These are phyloP conservation scores for Physocephala rufipes DNA, from an alignment of 2,888 invertebrate species.

Conservation along the genomic window DNA sequence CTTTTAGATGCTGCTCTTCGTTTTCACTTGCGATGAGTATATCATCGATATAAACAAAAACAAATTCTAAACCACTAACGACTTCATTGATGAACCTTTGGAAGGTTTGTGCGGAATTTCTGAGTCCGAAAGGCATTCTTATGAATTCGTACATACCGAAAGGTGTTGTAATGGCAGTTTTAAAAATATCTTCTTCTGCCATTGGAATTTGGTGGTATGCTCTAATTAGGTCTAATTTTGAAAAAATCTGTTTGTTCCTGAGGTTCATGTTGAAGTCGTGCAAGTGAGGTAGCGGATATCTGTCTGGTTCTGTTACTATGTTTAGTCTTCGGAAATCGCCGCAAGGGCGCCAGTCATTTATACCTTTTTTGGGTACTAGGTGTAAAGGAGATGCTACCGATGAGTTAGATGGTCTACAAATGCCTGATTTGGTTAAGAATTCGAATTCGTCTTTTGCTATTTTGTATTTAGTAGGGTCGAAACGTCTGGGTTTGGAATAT, in stretches of 20 bases:
- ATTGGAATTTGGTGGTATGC: too few species aligned
- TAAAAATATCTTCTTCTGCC: constrained; percentile 2
- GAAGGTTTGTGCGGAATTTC: too few species aligned
- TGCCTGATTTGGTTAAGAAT: constrained; percentile 2
- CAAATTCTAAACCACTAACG: constrained; percentile 23
- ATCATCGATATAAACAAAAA: constrained; percentile 28
- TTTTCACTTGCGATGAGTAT: constrained; percentile 14
- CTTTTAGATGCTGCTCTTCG: constrained; percentile 6
- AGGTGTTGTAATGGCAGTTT: constrained; percentile 12
- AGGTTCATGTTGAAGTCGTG: too few species aligned
- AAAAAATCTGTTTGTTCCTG: too few species aligned
- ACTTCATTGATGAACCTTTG: constrained; percentile 12
- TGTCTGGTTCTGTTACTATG: too few species aligned
- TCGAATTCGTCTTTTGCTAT: constrained; percentile 22
- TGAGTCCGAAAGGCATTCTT: constrained; percentile 31
- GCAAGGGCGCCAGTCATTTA: too few species aligned
- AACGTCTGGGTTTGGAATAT: constrained; percentile 20
- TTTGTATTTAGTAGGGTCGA: background rate
- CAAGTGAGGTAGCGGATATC: too few species aligned
- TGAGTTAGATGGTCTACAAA: too few species aligned
- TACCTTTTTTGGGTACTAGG: too few species aligned
- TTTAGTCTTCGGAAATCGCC: too few species aligned
- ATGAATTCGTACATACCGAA: constrained; percentile 25
- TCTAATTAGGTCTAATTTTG: too few species aligned
- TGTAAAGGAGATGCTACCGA: too few species aligned